These are phyloP conservation scores for Crotalus helleri DNA, from an alignment of 2,113 vertebrate genomes.

Conservation along the genomic window DNA sequence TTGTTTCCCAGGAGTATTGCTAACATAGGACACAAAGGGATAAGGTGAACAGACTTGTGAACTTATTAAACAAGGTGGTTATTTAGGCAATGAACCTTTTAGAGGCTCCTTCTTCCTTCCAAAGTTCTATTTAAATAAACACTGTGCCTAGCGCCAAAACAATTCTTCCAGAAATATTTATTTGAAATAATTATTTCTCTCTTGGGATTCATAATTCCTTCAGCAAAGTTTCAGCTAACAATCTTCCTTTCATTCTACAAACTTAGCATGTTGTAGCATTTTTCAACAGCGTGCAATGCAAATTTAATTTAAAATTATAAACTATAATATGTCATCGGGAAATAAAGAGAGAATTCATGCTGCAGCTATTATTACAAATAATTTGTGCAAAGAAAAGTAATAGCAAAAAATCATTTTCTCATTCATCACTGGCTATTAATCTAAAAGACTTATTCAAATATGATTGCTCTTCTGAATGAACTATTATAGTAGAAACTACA, in stretches of 20 bases:
- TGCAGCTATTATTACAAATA: background rate
- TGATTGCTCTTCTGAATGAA: background rate
- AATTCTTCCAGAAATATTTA: conserved; percentile 38
- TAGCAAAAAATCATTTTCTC: background rate
- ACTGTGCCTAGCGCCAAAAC: conserved; percentile 37
- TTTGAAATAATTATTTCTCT: conserved; percentile 6
- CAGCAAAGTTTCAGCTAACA: conserved; percentile 17
- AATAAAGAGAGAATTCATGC: background rate
- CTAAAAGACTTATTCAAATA: background rate
- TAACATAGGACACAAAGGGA: conserved; percentile 41
- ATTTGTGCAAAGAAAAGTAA: background rate
- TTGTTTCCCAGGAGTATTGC: conserved; percentile 31
- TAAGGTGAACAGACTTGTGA: conserved; percentile 17
- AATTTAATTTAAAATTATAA: conserved; percentile 28
- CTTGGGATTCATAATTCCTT: conserved; percentile 6
- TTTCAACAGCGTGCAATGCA: conserved; percentile 11
- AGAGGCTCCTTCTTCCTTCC: conserved; percentile 50
- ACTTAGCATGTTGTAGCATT: background rate
- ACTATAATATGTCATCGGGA: conserved; percentile 6
- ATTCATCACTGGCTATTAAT: background rate
- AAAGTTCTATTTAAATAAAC: conserved; percentile 49
- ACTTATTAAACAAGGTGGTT: conserved; percentile 53
- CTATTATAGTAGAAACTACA: background rate
- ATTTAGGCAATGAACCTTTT: conserved; percentile 43
- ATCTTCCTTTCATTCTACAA: background rate